Evolutionary conservation across 2,888 invertebrate species (phyloP).

Genomic region (Drosophila lacicola): DNA sequence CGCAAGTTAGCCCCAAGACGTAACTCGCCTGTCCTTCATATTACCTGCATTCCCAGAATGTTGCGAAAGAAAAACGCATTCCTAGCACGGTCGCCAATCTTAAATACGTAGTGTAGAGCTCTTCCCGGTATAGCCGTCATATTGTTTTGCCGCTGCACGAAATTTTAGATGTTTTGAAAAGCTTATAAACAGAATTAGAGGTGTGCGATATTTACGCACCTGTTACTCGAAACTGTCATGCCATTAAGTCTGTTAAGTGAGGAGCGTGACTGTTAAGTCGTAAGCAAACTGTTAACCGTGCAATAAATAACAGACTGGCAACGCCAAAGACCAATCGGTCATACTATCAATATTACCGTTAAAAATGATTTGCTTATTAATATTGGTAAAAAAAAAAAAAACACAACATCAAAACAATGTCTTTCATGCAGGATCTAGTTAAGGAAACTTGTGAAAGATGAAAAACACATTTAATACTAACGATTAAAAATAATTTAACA

Average conservation of each 20-base stretch:
- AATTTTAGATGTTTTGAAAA: slow-evolving; percentile 21
- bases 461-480: neutral
- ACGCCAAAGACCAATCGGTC: too few species aligned
- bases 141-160: neutral
- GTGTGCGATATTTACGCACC: neutral
- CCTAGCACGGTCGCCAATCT: slow-evolving; percentile 94
- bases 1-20: neutral
- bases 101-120: slow-evolving; percentile 98
- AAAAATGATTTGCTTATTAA: too few species aligned
- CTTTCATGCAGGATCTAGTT: too few species aligned
- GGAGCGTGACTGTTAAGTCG: slow-evolving; percentile 19
- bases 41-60: slow-evolving; percentile 97
- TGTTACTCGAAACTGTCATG: neutral
- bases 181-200: slow-evolving; percentile 3
- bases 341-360: too few species aligned
- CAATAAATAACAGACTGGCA: too few species aligned
- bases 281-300: neutral
- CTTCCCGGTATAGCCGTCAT: slow-evolving; percentile 87
- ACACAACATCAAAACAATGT: too few species aligned
- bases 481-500: neutral
- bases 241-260: neutral
- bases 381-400: too few species aligned
- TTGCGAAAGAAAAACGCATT: slow-evolving; percentile 95
- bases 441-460: too few species aligned
- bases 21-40: slow-evolving; percentile 35